Conservation (phyloP, 2,113 vertebrate genomes). For the Mystacornis crossleyi region DNA sequence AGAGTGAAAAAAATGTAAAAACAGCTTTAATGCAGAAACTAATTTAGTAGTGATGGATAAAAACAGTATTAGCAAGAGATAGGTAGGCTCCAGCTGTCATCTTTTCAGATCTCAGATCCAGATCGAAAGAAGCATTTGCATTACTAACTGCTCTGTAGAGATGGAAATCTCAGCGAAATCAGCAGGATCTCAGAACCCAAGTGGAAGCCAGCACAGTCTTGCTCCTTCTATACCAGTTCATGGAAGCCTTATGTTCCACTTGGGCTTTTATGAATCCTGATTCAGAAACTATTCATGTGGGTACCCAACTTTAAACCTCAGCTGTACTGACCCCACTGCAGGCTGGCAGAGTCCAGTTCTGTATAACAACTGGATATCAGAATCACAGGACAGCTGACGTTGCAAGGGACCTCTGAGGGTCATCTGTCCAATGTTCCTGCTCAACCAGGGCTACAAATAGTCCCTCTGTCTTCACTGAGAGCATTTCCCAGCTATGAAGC, state of each 20-base stretch:
- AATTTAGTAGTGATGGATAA: not conserved
- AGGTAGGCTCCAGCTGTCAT: slow-evolving; percentile 5
- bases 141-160: not conserved
- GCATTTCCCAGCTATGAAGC: not conserved
- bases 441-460: not conserved
- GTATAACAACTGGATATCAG: not conserved
- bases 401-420: not conserved
- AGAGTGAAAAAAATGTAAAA: not conserved
- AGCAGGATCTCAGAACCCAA: not conserved
- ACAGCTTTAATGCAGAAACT: slow-evolving; percentile 14
- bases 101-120: slow-evolving; percentile 5
- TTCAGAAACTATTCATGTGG: not conserved
- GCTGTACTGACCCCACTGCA: not conserved
- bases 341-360: not conserved
- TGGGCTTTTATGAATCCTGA: not conserved
- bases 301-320: not conserved
- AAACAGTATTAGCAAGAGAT: not conserved
- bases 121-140: not conserved
- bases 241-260: not conserved
- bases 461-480: not conserved
- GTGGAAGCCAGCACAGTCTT: not conserved
- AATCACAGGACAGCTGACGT: not conserved
- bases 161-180: not conserved
- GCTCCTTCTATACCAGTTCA: not conserved
- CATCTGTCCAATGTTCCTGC: not conserved